These are phyloP conservation scores for Caranx ignobilis DNA, from an alignment of 2,113 vertebrate species.

Conservation along the genomic window DNA sequence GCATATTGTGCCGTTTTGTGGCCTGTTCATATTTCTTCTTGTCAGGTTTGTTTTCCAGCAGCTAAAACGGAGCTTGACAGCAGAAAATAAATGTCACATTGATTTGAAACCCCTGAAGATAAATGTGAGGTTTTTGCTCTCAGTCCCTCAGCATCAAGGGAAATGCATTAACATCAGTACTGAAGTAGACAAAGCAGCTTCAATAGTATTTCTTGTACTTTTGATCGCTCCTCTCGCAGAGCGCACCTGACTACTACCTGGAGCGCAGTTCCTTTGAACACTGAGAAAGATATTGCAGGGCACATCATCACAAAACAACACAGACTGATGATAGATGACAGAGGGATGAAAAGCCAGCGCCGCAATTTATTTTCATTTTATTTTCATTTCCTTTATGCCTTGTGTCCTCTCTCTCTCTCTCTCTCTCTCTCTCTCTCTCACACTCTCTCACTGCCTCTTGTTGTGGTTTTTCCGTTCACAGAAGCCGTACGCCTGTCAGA, in stretches of 20 bases:
- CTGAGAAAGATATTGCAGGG: not conserved
- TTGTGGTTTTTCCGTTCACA: constrained; percentile 35
- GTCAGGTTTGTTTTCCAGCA: not conserved
- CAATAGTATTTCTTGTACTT: too few species aligned
- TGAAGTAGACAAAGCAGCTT: not conserved
- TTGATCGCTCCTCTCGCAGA: too few species aligned
- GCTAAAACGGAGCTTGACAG: not conserved
- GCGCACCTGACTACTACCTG: not conserved
- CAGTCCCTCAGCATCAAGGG: not conserved
- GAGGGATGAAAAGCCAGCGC: not conserved
- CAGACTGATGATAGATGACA: not conserved
- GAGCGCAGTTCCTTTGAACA: not conserved
- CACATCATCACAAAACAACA: not conserved
- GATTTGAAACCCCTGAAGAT: not conserved
- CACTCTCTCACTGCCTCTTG: not conserved
- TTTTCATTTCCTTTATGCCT: not conserved
- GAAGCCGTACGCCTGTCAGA: constrained; percentile 85
- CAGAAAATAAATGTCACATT: not conserved
- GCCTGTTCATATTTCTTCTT: not conserved
- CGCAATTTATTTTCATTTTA: not conserved
- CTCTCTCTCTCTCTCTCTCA: too few species aligned
- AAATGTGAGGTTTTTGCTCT: not conserved
- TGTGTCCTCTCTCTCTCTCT: not conserved
- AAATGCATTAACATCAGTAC: not conserved
- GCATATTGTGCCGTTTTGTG: not conserved